These are phyloP conservation scores for Holotrichia oblita DNA, from an alignment of 1,140 invertebrate genomes.

Conservation along the genomic window DNA sequence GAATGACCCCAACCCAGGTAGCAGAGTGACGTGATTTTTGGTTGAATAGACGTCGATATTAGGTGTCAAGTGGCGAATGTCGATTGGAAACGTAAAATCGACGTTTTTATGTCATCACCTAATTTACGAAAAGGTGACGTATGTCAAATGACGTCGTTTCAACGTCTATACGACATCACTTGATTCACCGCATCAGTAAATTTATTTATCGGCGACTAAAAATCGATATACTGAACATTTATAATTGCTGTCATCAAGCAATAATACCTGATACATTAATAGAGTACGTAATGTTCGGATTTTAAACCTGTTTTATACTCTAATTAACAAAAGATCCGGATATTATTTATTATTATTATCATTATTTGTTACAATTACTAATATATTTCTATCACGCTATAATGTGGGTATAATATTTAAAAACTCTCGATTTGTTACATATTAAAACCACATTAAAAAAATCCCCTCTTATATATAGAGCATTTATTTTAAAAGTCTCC, in stretches of 20 bases:
- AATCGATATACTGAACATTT: slow-evolving; percentile 9
- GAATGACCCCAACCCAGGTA: no score
- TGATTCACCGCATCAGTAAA: neutral
- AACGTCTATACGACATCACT: neutral
- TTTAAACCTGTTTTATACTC: no score
- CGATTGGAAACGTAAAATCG: neutral
- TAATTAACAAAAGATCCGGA: no score
- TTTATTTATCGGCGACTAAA: neutral
- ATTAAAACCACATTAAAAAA: neutral
- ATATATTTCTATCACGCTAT: no score
- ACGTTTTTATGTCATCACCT: neutral
- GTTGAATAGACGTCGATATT: slow-evolving; percentile 2
- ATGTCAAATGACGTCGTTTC: neutral
- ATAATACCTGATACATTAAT: neutral
- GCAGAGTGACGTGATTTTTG: slow-evolving; percentile 1
- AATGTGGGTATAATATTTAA: neutral
- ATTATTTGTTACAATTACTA: no score
- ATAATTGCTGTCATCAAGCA: neutral
- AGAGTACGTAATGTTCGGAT: no score
- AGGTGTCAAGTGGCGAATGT: slow-evolving; percentile 1
- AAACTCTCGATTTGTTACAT: no score
- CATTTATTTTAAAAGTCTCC: no score
- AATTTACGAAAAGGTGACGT: slow-evolving; percentile 12
- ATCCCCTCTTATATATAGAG: no score
- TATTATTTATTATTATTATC: no score